Percentiles rank a stretch among this genome's conserved stretches.
Conservation (phyloP, 2,888 invertebrate species). For the Aquatica leii region DNA sequence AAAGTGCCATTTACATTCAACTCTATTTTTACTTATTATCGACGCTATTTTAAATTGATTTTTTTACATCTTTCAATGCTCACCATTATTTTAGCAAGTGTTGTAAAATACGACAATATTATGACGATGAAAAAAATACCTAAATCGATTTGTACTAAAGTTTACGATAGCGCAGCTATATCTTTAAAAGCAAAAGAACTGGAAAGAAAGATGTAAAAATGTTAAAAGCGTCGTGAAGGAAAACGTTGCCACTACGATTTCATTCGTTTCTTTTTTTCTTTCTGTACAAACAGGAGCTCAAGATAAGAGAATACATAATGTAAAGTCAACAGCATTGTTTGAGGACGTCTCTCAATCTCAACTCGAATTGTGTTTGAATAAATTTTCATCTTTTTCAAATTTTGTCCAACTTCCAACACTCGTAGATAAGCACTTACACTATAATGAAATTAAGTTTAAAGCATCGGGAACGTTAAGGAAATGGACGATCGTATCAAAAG, state of each 20-base stretch:
- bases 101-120: constrained; percentile 14
- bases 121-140: background rate
- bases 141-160: constrained; percentile 18
- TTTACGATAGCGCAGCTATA: constrained; percentile 13
- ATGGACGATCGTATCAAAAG: constrained; percentile 7
- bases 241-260: constrained; percentile 24
- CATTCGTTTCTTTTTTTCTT: constrained; percentile 24
- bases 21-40: no score
- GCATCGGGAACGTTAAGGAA: background rate
- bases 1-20: no score
- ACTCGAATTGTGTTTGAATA: constrained; percentile 38
- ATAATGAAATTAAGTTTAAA: constrained; percentile 11
- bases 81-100: background rate
- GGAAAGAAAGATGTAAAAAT: constrained; percentile 30
- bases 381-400: constrained; percentile 35
- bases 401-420: constrained; percentile 20
- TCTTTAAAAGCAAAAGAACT: constrained; percentile 16
- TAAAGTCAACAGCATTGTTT: constrained; percentile 45
- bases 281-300: constrained; percentile 28
- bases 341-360: constrained; percentile 40
- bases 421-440: constrained; percentile 9
- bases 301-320: constrained; percentile 43
- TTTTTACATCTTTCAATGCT: background rate
- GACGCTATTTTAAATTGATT: no score
- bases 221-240: constrained; percentile 32